Evolutionary conservation across 2,797 vertebrate genomes (phyloP), one percentile per base, ranked within the genome.

Genomic region (Nasua narica): DNA sequence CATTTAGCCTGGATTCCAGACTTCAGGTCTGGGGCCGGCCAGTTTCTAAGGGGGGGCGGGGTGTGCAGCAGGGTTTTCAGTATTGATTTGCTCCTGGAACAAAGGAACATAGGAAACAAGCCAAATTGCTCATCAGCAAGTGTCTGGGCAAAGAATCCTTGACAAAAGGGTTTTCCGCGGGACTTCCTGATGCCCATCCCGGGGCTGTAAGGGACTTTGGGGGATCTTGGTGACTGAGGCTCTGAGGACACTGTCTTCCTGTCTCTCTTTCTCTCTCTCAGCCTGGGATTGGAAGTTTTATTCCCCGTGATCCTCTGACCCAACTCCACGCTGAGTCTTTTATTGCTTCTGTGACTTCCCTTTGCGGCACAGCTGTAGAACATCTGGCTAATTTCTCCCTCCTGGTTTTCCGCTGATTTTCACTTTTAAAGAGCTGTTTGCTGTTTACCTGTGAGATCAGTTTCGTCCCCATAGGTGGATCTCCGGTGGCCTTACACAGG

Each of bases 301-400:
- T 87, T 76, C 69, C 25, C 78, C 10, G 2, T 29, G 48, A 65
- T 78, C 27, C 25, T 72, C 84, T 92, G 70, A 76, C 35, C 82
- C 85, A 81, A 90, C 70, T 85, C 93, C 77, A 87, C 6, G 35
- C 37, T 46, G 48, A 76, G 72, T 54, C 37, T 25, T 76, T 88
- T 78, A 81, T 43, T 94, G 88, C 21, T 25, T 90, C 77, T 62
- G 43, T 81, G 84, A 65, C 77, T 82, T 81, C 25, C 25, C 72
- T 90, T 88, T 77, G 58, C 43, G 78, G 60, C 60, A 46, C 95
- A 94, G 76, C 85, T 97, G 76, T 90, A 35, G 29, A 90, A 90
- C 85, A 95, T 67, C 81, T 97, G 90, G 77, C 62, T 56, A 46
- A 87, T 88, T 78, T 85, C 48, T 95, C 69, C 60, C 14, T 76